Percentiles rank a stretch among this genome's conserved stretches.
phyloP scores from a whole-genome alignment of 2,113 vertebrate genomes.

The Eidolon helvum region DNA sequence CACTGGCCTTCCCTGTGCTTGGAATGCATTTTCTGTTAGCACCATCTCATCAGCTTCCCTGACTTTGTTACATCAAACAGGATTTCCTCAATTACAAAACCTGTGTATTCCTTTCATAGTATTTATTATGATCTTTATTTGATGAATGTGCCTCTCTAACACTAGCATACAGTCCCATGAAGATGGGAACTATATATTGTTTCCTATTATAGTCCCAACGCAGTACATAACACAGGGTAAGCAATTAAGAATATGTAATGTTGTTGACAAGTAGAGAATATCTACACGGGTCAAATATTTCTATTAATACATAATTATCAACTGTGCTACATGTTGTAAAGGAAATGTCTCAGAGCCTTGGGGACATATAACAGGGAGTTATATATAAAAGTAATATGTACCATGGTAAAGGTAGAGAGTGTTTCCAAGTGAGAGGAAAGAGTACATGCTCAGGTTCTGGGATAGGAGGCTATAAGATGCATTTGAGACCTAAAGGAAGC shows the following conservation, averaged over 20 bases:
- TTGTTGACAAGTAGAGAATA: background rate
- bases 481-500: background rate
- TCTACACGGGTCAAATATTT: background rate
- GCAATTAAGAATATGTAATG: background rate
- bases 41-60: background rate
- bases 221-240: background rate
- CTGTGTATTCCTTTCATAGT: background rate
- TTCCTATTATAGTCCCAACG: background rate
- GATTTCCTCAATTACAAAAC: background rate
- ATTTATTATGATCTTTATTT: background rate
- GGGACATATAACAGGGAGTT: background rate
- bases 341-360: background rate
- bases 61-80: background rate
- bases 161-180: background rate
- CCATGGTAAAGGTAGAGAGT: background rate
- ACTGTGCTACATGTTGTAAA: background rate
- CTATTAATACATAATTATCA: background rate
- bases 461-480: background rate
- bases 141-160: background rate
- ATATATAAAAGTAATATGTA: background rate
- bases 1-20: background rate
- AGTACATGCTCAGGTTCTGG: background rate
- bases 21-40: background rate
- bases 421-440: background rate
- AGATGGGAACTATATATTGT: background rate